A percentile compares a stretch with the other conserved stretches of the same genome.
Evolutionary conservation across 2,888 invertebrate species (phyloP).

Genomic region (Rhogogaster chlorosoma): DNA sequence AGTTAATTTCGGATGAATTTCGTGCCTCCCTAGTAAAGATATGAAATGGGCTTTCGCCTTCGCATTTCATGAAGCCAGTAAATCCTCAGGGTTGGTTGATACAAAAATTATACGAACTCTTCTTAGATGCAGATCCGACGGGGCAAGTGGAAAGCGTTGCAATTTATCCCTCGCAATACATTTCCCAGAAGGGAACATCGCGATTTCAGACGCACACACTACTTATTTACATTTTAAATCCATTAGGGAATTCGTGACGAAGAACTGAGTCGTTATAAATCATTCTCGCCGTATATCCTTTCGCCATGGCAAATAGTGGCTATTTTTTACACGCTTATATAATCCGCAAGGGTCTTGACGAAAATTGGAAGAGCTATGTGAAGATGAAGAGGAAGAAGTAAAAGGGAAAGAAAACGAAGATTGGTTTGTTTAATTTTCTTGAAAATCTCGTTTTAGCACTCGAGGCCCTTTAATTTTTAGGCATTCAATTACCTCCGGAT

Average conservation of each 20-base stretch:
- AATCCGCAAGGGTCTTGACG: neutral
- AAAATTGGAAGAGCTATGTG: neutral
- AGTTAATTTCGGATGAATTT: conserved; percentile 1
- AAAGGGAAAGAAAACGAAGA: neutral
- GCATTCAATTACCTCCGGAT: conserved; percentile 38
- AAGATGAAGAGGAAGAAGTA: neutral
- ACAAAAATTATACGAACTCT: conserved; percentile 46
- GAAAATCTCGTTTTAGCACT: conserved; percentile 16
- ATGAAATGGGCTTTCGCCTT: conserved; percentile 9
- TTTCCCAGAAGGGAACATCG: conserved; percentile 45
- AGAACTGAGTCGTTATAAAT: conserved; percentile 49
- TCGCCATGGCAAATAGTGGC: neutral
- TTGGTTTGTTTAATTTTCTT: conserved; percentile 24
- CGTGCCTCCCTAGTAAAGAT: neutral
- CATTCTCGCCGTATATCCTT: conserved; percentile 26
- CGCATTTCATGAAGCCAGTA: conserved; percentile 7
- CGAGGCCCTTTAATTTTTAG: conserved; percentile 29
- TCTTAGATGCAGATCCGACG: conserved; percentile 43
- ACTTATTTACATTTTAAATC: conserved; percentile 49
- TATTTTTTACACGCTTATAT: neutral
- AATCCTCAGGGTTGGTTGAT: conserved; percentile 33
- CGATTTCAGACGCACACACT: conserved; percentile 37
- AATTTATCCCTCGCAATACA: conserved; percentile 50
- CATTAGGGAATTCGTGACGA: conserved; percentile 50
- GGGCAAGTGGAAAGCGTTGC: conserved; percentile 24